Base-by-base conservation (phyloP, 2,888 invertebrate species). In the Acleris literana region DNA sequence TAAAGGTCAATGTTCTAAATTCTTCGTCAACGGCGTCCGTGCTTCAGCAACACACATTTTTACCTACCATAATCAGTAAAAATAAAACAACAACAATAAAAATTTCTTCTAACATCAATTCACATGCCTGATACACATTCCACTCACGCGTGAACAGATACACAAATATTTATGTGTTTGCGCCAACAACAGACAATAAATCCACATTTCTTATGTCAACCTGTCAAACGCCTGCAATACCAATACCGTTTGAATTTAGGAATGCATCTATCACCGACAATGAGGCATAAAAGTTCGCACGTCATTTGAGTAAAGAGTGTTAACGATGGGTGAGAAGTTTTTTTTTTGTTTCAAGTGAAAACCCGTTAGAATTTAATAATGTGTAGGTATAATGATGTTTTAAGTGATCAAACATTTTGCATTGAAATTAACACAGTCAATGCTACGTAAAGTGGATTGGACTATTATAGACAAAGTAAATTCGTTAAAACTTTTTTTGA, bases 251-350 rank as follows among this genome's bases (percentile, higher is more conserved):
- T 29, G 51, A 48, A 20, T 46, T 48, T 22, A 53, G 39, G 62
- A 66, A 61, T 61, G 66, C 66, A 66, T 62, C 49, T 57, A 62
- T 56, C 52, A 61, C 61, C 7, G 17, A 46, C 51, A 62, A 66
- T 62, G 52, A 62, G 52, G 9, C 46, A 20, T 62, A 44, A 46
- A 44, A 16, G 25, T 29, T 57, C 52, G 46, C 66, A 66, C 62
- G 22, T 29, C 56, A 55, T 66, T 61, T 43, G n/a, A 43, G 53
- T 59, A 65, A 65, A 60, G 44, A 60, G 49, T 48, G 60, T 43
- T 59, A 60, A 55, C 52, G 56, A 51, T 61, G 65, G 55, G 33
- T 65, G 61, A 61, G 61, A 61, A 65, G 39, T 18, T 48, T 60
- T 18, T 48, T 60, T 51, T 61, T 56, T 65, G 65, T 44, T 43